These are phyloP conservation scores for Heliconius ismenius DNA, from an alignment of 2,888 invertebrate genomes.

Conservation along the genomic window DNA sequence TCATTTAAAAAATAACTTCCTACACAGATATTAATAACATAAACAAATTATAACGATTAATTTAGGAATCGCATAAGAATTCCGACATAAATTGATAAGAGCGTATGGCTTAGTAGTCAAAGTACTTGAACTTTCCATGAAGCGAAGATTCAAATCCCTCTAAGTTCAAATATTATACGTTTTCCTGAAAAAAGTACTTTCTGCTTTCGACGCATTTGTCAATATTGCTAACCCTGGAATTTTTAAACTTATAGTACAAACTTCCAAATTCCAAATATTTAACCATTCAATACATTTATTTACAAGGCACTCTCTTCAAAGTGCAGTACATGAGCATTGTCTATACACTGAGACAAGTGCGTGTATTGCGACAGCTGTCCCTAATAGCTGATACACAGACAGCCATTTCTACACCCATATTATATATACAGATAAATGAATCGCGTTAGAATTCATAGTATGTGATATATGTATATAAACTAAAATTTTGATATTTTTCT, in stretches of 20 bases:
- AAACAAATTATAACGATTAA: neutral
- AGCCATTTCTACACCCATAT: constrained; percentile 22
- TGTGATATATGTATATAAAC: neutral
- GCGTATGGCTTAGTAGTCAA: neutral
- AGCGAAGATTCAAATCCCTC: neutral
- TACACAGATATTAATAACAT: neutral
- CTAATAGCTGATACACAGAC: constrained; percentile 30
- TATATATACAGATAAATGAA: no score
- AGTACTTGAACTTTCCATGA: neutral
- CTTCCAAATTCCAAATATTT: neutral
- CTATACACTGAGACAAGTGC: constrained; percentile 18
- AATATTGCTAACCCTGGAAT: no score
- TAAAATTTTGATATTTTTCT: neutral
- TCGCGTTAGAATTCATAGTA: constrained; percentile 19
- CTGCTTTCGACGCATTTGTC: no score
- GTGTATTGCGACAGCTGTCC: constrained; percentile 26
- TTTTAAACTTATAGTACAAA: no score
- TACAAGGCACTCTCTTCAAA: neutral
- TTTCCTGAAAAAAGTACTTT: no score
- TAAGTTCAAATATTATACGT: neutral
- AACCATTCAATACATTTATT: neutral
- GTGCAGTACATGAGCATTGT: constrained; percentile 11
- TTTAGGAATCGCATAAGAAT: neutral
- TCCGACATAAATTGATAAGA: neutral
- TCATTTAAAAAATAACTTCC: neutral